Base-by-base conservation (phyloP, 1,140 invertebrate species). In the Leptinotarsa defecta region DNA sequence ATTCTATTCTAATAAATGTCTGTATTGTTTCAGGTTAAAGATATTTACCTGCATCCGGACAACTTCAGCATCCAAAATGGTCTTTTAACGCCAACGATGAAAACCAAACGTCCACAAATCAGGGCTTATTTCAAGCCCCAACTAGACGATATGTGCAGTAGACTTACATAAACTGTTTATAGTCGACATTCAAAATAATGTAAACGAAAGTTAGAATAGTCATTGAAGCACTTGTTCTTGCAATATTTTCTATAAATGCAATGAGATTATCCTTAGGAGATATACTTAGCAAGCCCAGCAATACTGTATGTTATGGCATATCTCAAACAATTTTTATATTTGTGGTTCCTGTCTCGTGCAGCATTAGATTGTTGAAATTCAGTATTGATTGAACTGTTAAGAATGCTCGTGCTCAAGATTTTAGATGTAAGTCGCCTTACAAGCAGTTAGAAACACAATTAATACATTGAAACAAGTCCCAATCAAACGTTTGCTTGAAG, bases 21-120 rank as follows among this genome's bases (percentile, higher is more conserved):
- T 43, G 34, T 43, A 43, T 43, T 43, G 34, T 81, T 82, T 89
- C 85, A 98, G 97, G 94, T 97, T 0, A 98, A 98, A 88, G 96
- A 98, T 86, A 94, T 99, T 78, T 95, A 97, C 86, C 87, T 99
- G 27, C 94, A 96, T 87, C 92, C 95, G 5, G 95, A 98, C 87
- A 93, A 93, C 67, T 99, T 99, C 88, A 96, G 96, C 57, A 92
- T 98, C 71, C 96, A 99, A 88, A 99, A 99, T 87, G 96, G 95
- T 75, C 90, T 99, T 19, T 87, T 99, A 34, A 99, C 98, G 52
- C 98, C 98, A 52, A 99, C 97, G 62, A 89, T 99, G 84, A 99
- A 99, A 87, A 92, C 94, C 75, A 98, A 98, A 88, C 89, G 96
- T 85, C 94, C 94, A 64, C 93, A 97, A 85, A 89, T 98, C 73